Base-by-base conservation (phyloP, 2,113 vertebrate species). In the Euleptes europaea region DNA sequence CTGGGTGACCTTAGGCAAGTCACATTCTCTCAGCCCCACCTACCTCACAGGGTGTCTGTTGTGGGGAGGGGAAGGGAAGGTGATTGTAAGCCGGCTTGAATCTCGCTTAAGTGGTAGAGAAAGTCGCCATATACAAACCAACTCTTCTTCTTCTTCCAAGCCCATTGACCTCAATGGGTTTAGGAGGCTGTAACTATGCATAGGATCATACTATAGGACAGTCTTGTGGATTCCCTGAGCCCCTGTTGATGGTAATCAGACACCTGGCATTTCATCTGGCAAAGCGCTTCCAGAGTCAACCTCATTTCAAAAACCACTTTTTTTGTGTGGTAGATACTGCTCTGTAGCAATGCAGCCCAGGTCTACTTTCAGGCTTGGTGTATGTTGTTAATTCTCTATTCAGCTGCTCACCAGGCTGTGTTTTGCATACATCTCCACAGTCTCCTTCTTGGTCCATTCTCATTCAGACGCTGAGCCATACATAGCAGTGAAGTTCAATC, bases 331-430 rank as follows among this genome's bases (percentile, higher is more conserved):
- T 82, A 72, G 84, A 70, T 89, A 33, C 33, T 63, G n/a, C 57
- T 71, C 7, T 67, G 51, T 84, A 73, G 0, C 44, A 21, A 23
- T 63, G 19, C 23, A 44, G 8, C 23, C 74, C 57, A 7, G 28
- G 33, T 13, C 6, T 35, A 10, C 82, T 69, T 0, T 0, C 10
- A 40, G 35, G 49, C 44, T 11, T 83, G 51, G 31, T 63, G 67
- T 0, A 0, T 60, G 49, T 26, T 0, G 0, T 38, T 69, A 28
- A 85, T 80, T 74, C 47, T 57, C 33, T 57, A 11, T 63, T 82
- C 42, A 31, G 77, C n/a, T 15, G 2, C 54, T 77, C 78, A 69
- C 71, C 73, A 80, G 26, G 57, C 70, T 63, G 47, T 71, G 38
- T 85, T 84, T 85, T 71, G 40, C 51, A 60, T 42, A 63, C 1